A percentile compares a stretch with the other conserved stretches of the same genome.
Evolutionary conservation across 2,888 invertebrate species (phyloP).

Genomic region (Celastrina argiolus): DNA sequence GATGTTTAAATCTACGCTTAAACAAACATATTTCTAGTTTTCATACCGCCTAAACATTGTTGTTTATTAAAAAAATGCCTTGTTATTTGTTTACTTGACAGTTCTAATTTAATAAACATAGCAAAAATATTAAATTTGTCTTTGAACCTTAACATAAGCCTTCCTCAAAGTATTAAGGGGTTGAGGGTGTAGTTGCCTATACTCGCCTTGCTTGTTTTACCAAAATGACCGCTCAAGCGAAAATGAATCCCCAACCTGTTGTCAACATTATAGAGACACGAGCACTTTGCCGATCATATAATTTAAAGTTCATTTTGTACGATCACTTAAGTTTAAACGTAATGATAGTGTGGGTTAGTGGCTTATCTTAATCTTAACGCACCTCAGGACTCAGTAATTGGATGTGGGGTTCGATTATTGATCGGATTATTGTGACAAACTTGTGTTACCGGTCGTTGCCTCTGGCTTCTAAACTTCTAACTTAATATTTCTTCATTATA

Average conservation of each 20-base stretch:
- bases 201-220: too few relatives aligned
- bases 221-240: neutral
- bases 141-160: too few relatives aligned
- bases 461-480: neutral
- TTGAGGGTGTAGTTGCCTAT: too few relatives aligned
- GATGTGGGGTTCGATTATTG: conserved; percentile 58
- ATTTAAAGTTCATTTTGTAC: conserved; percentile 64
- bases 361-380: conserved; percentile 72
- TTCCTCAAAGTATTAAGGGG: too few relatives aligned
- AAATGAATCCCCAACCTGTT: conserved; percentile 23
- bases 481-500: too few relatives aligned
- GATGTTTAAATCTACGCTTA: neutral
- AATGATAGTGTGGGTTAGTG: conserved; percentile 63
- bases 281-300: conserved; percentile 42
- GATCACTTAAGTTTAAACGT: conserved; percentile 56
- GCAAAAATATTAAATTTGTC: too few relatives aligned
- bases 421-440: conserved; percentile 56
- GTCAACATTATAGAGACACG: conserved; percentile 53
- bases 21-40: too few relatives aligned
- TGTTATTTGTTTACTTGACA: too few relatives aligned
- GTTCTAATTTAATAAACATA: too few relatives aligned
- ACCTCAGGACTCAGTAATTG: conserved; percentile 56
- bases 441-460: neutral
- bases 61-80: too few relatives aligned
- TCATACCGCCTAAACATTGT: too few relatives aligned